phyloP scores from a whole-genome alignment of 2,113 vertebrate genomes.

The Leucosticte australis region DNA sequence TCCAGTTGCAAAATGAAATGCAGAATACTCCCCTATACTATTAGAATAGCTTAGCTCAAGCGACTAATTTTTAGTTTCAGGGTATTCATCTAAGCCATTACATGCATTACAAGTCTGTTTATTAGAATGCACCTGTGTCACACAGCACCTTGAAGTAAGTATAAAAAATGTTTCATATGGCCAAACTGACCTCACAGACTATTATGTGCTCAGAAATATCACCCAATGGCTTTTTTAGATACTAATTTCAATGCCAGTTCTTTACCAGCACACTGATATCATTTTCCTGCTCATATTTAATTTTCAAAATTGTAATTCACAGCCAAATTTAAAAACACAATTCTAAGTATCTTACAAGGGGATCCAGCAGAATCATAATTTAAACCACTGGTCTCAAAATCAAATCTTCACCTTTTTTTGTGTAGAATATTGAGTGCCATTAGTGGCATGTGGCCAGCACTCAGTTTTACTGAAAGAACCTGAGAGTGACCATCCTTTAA shows the following conservation, averaged over 20 bases:
- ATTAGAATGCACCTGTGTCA: background rate
- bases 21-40: background rate
- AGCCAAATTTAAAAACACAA: background rate
- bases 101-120: background rate
- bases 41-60: background rate
- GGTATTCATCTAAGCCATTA: background rate
- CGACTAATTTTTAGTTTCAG: background rate
- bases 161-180: background rate
- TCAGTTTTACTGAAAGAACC: background rate
- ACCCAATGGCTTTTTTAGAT: background rate
- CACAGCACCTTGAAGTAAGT: background rate
- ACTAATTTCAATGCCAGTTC: background rate
- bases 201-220: background rate
- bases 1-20: background rate
- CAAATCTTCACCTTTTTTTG: background rate
- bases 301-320: background rate
- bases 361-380: background rate
- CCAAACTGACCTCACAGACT: background rate
- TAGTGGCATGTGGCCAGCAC: rapidly evolving
- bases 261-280: background rate
- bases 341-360: background rate
- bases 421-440: background rate
- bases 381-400: background rate
- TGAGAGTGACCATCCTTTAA: background rate
- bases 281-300: background rate